Base-by-base conservation (phyloP, 2,797 vertebrate genomes). In the Otus scops region DNA sequence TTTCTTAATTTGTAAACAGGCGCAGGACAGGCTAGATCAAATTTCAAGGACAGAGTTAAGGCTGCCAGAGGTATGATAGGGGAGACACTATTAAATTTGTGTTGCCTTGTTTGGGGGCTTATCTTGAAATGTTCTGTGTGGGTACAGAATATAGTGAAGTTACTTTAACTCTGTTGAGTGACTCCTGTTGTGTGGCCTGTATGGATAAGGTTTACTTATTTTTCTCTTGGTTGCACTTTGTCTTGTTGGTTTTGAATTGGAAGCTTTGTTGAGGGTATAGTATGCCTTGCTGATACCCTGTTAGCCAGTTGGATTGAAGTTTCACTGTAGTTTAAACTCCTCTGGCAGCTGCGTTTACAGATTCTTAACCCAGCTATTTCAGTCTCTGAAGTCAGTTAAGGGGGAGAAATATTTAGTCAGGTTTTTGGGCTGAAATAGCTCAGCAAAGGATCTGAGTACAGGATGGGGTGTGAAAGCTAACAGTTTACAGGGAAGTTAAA, bases 391-490 rank as follows among this genome's bases (percentile, higher is more conserved):
- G 36, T 87, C 83, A 89, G 11, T 90, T 86, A 61, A 64, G 63
- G 64, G 14, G 23, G 51, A 11, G 19, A 11, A 45, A 54, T 59
- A 38, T 88, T 75, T 56, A 59, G 22, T 65, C 8, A 36, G 32
- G 13, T 78, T 95, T 93, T 43, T 94, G 90, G 48, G 8, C 80
- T 86, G 57, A 81, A 95, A 22, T 82, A 93, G 38, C 54, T 87
- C 27, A 65, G 59, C 36, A 88, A 71, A 89, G 32, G 53, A 34
- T 82, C 39, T 34, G 21, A 61, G 12, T 51, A 24, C 30, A 23
- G 61, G 38, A 53, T 0, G 0, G 47, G 12, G 11, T 61, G 13
- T 64, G 61, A 78, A 91, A 88, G 39, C 57, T 70, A 50, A 11
- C 48, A 56, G 36, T 4, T 70, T 74, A 68, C 51, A 83, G 51